Evolutionary conservation across 2,888 invertebrate species (phyloP).

Genomic region (Drosophila fulvimacula): DNA sequence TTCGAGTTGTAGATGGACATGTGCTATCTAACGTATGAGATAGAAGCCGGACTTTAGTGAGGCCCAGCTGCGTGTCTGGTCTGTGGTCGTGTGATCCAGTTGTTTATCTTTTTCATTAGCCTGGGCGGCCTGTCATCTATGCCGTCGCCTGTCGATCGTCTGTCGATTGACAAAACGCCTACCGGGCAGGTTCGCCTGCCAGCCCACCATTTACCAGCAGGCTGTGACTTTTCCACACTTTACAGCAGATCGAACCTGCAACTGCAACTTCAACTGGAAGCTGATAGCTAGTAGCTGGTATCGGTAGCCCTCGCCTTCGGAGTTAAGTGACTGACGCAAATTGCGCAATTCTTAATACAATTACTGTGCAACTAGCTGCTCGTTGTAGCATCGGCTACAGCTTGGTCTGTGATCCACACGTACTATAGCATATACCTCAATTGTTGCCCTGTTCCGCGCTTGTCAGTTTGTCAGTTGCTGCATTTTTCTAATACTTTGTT

Average conservation of each 20-base stretch:
- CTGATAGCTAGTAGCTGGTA: slow-evolving; percentile 7
- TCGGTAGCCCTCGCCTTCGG: slow-evolving; percentile 31
- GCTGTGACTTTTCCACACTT: slow-evolving; percentile 74
- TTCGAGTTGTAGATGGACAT: slow-evolving; percentile 47
- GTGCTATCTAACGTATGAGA: slow-evolving; percentile 53
- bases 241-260: slow-evolving; percentile 54
- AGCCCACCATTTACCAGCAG: slow-evolving; percentile 54
- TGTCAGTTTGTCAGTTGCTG: slow-evolving; percentile 32
- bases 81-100: slow-evolving; percentile 66
- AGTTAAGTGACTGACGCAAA: slow-evolving; percentile 75
- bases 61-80: slow-evolving; percentile 32
- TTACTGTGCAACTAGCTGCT: slow-evolving; percentile 64
- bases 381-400: slow-evolving; percentile 25
- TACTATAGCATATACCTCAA: slow-evolving; percentile 23
- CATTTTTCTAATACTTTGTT: slow-evolving; percentile 67
- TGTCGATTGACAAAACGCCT: slow-evolving; percentile 63
- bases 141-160: slow-evolving; percentile 74
- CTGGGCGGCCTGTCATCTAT: slow-evolving; percentile 75
- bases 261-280: slow-evolving; percentile 14
- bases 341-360: slow-evolving; percentile 78
- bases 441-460: slow-evolving; percentile 9
- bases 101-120: slow-evolving; percentile 78
- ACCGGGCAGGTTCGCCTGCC: slow-evolving; percentile 37
- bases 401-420: slow-evolving; percentile 24
- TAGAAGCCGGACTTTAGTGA: slow-evolving; percentile 24